phyloP scores from a whole-genome alignment of 2,888 invertebrate genomes.

The Zelleria hepariella region DNA sequence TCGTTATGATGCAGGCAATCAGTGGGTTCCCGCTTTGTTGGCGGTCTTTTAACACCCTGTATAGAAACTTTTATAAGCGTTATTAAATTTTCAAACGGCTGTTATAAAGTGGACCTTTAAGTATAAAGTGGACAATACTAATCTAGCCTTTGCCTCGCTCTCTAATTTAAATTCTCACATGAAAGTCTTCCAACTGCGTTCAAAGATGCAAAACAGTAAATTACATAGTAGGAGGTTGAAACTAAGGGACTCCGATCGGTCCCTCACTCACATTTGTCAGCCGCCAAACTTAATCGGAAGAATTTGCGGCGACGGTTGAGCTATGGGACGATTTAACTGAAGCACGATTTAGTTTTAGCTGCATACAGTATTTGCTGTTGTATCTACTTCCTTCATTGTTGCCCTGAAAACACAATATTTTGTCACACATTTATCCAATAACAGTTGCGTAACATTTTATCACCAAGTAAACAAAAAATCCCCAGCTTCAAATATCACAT shows the following conservation, averaged over 20 bases:
- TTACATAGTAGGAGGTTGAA: not conserved
- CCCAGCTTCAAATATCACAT: too few species aligned
- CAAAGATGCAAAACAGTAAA: not conserved
- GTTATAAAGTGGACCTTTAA: slow-evolving; percentile 17
- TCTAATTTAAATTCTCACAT: not conserved
- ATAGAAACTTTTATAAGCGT: too few species aligned
- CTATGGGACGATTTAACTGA: slow-evolving; percentile 29
- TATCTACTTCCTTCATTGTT: too few species aligned
- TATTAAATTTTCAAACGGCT: not conserved
- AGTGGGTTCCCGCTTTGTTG: too few species aligned
- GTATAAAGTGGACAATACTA: too few species aligned
- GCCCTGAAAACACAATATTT: too few species aligned
- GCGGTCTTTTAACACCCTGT: too few species aligned
- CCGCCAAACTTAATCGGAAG: slow-evolving; percentile 44
- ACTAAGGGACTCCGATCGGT: not conserved
- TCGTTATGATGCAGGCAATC: too few species aligned
- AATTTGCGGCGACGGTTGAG: slow-evolving; percentile 43
- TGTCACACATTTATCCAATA: not conserved
- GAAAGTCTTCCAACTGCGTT: not conserved
- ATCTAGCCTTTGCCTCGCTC: too few species aligned
- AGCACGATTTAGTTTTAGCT: not conserved
- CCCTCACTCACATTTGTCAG: slow-evolving; percentile 36
- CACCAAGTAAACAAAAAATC: too few species aligned
- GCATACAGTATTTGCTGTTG: not conserved
- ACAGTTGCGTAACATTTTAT: too few species aligned